Evolutionary conservation across 1,140 invertebrate genomes (phyloP), one percentile per base, ranked within the genome.

Genomic region (Drosophila punjabiensis): DNA sequence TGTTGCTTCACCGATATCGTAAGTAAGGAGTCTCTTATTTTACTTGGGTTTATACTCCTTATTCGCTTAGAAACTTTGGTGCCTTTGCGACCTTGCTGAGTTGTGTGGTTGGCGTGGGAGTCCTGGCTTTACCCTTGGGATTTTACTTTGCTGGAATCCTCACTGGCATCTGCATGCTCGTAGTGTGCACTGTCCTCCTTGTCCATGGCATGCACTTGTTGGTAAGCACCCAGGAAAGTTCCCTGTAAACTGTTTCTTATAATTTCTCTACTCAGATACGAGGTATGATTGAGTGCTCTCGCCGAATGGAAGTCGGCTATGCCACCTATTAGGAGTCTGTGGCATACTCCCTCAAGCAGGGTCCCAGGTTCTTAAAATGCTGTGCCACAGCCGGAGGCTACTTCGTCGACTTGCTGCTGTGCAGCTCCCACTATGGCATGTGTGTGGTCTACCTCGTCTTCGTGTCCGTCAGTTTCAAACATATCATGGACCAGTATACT

Each of bases 131-230:
- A 50, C 82, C 82, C 0, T 4, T 85, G n/a, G 68, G 64, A 14
- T 85, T 78, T 24, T 30, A 7, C 8, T 71, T 50, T 20, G 30
- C 53, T 0, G 82, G 82, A 1, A 52, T 62, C 1, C 5, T 75
- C 5, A 62, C 32, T 30, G 82, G 82, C 2, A 2, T 14, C 0
- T 3, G 75, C 1, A 6, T 85, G 13, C 64, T 76, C 10, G 5
- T 56, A 0, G 0, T 70, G 1, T 10, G 3, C 8, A 43, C 61
- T 1, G 1, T 50, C 2, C 4, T 85, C 5, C 18, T 85, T 0
- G 74, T 85, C 20, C 76, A 81, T 74, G 74, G 82, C 9, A 63
- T 85, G 5, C 61, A 74, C 5, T n/a, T 85, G 43, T 30, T 85
- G 47, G 81, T 82, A 35, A 39, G 6, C 13, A 11, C 9, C 2